Conservation (phyloP, 1,140 invertebrate species). For the Orius insidiosus region DNA sequence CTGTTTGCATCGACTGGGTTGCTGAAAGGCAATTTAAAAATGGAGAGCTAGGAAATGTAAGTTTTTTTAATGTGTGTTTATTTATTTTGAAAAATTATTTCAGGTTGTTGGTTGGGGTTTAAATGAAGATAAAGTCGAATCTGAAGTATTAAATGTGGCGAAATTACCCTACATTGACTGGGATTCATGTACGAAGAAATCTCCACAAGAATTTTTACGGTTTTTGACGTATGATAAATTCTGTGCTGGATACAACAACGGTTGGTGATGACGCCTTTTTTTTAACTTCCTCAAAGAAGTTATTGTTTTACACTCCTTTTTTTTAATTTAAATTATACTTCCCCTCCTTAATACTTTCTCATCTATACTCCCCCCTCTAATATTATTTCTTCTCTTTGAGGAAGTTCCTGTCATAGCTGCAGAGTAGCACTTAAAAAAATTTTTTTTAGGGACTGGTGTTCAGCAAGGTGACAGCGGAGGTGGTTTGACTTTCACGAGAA, state of each 20-base stretch:
- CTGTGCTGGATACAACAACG: slow-evolving; percentile 5
- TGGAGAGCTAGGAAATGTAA: slow-evolving; percentile 7
- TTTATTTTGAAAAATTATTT: not conserved
- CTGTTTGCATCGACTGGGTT: slow-evolving; percentile 9
- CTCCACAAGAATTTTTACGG: slow-evolving; percentile 1
- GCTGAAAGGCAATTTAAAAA: not conserved
- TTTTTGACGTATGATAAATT: slow-evolving; percentile 9
- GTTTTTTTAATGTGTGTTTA: not conserved
- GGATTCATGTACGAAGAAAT: not conserved
- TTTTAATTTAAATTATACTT: too few relatives aligned
- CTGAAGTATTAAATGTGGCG: slow-evolving; percentile 1
- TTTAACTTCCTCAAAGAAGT: too few relatives aligned
- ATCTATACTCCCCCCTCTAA: too few relatives aligned
- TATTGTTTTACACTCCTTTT: too few relatives aligned
- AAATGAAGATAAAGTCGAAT: not conserved
- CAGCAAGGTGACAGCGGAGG: slow-evolving; percentile 13
- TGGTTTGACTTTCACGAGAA: slow-evolving; percentile 10
- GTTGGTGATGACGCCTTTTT: too few relatives aligned
- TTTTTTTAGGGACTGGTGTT: slow-evolving; percentile 12
- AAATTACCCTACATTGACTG: slow-evolving; percentile 5
- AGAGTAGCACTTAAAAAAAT: not conserved
- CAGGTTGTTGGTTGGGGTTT: slow-evolving; percentile 9
- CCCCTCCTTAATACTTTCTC: too few relatives aligned
- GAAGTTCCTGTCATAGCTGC: too few relatives aligned
- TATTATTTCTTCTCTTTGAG: too few relatives aligned